Conservation (phyloP, 2,113 vertebrate genomes). For the Apodemus sylvaticus region DNA sequence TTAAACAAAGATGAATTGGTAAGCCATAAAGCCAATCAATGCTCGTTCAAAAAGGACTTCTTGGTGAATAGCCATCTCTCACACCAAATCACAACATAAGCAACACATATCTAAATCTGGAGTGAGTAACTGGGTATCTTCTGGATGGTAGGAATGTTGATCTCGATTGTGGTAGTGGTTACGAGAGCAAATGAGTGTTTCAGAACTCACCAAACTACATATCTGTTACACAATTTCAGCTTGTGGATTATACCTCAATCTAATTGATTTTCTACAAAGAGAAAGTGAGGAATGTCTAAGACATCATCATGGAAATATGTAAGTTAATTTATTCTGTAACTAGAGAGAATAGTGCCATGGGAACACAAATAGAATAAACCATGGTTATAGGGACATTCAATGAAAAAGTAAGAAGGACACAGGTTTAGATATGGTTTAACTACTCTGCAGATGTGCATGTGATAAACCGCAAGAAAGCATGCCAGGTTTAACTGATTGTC, state of each 20-base stretch:
- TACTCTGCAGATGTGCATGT: not conserved
- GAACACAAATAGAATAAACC: not conserved
- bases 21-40: not conserved
- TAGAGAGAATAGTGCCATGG: not conserved
- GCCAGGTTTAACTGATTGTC: not conserved
- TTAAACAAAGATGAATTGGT: not conserved
- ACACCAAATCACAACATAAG: not conserved
- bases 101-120: not conserved
- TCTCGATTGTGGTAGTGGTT: not conserved
- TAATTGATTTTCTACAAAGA: not conserved
- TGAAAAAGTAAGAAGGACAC: not conserved
- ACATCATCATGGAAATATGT: not conserved
- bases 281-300: not conserved
- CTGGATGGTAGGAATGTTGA: not conserved
- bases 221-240: not conserved
- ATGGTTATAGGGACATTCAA: not conserved
- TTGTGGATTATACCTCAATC: not conserved
- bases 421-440: not conserved
- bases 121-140: not conserved
- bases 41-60: not conserved
- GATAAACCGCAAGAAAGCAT: not conserved
- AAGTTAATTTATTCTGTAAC: not conserved
- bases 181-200: not conserved
- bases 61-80: not conserved
- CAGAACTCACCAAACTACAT: not conserved